These are phyloP conservation scores for Microcaecilia unicolor DNA, from an alignment of 2,797 vertebrate species.

Conservation along the genomic window DNA sequence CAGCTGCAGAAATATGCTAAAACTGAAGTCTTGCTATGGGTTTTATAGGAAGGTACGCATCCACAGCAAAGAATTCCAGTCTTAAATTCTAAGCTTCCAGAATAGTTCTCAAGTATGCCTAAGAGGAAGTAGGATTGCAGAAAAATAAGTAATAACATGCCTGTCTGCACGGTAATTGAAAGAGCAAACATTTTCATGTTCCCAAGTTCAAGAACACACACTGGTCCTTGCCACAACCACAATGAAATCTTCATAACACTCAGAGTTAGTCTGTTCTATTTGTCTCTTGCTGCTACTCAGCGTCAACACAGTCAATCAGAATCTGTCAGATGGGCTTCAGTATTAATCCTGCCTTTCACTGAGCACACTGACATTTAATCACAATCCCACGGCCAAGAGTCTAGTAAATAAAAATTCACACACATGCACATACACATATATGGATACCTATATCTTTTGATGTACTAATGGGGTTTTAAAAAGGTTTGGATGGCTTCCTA, in stretches of 20 bases:
- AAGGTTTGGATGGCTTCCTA: too few relatives aligned
- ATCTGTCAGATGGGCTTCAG: constrained; percentile 3
- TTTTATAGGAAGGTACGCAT: too few relatives aligned
- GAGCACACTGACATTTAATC: constrained; percentile 1
- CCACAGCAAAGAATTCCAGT: too few relatives aligned
- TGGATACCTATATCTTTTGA: too few relatives aligned
- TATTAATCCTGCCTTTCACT: neutral
- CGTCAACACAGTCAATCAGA: constrained; percentile 13
- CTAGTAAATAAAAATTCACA: neutral
- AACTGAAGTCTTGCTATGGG: too few relatives aligned
- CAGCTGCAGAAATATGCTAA: too few relatives aligned
- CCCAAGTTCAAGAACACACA: constrained; percentile 10
- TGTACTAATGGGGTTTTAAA: too few relatives aligned
- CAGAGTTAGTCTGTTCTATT: constrained; percentile 14
- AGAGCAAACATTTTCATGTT: constrained; percentile 16
- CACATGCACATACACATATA: too few relatives aligned
- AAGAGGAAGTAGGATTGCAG: too few relatives aligned
- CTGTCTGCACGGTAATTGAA: constrained; percentile 19
- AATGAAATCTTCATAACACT: constrained; percentile 18
- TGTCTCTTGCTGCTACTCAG: constrained; percentile 10
- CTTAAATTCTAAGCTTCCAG: too few relatives aligned
- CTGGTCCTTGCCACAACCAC: too few relatives aligned
- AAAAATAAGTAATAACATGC: constrained; percentile 19
- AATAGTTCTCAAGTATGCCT: too few relatives aligned
- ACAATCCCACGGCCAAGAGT: neutral